Conservation (phyloP, 30 jellyfish, hydroid and myxozoan genomes). For the Clytia hemisphaerica region DNA sequence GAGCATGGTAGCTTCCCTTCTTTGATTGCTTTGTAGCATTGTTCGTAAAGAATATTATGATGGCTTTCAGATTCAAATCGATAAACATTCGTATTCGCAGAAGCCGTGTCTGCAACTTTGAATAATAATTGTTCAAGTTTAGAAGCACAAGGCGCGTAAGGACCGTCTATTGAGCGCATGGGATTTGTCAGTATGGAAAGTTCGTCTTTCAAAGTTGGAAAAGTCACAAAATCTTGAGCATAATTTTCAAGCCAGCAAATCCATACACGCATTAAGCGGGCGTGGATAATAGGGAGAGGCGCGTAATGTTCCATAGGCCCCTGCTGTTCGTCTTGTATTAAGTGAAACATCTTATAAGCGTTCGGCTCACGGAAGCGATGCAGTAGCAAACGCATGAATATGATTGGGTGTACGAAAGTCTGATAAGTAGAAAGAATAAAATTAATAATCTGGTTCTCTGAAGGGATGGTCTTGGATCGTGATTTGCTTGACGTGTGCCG, state of each 20-base stretch:
- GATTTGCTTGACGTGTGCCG: constrained; percentile 1
- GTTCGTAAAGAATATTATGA: constrained; percentile 75
- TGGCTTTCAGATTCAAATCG: constrained; percentile 38
- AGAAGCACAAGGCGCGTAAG: constrained; percentile 82
- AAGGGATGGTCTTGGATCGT: constrained; percentile 36
- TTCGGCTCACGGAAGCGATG: constrained; percentile 92
- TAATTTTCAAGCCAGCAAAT: constrained; percentile 75
- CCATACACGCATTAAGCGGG: constrained; percentile 84
- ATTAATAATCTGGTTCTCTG: constrained; percentile 67
- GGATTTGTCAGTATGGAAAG: constrained; percentile 49
- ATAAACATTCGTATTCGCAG: constrained; percentile 1
- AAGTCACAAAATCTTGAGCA: constrained; percentile 62
- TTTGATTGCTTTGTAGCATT: constrained; percentile 77
- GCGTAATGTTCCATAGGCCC: constrained; percentile 45
- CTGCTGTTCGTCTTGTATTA: too few species aligned
- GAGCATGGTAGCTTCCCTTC: constrained; percentile 87
- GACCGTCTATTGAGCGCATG: constrained; percentile 75
- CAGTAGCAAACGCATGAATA: constrained; percentile 61
- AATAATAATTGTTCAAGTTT: constrained; percentile 53
- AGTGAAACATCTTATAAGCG: constrained; percentile 43
- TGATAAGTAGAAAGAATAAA: constrained; percentile 71
- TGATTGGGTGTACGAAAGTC: constrained; percentile 80
- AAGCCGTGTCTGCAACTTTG: constrained; percentile 5
- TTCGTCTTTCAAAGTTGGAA: constrained; percentile 64
- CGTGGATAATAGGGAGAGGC: constrained; percentile 81